Base-by-base conservation (phyloP, 2,888 invertebrate species). In the Arctia plantaginis region DNA sequence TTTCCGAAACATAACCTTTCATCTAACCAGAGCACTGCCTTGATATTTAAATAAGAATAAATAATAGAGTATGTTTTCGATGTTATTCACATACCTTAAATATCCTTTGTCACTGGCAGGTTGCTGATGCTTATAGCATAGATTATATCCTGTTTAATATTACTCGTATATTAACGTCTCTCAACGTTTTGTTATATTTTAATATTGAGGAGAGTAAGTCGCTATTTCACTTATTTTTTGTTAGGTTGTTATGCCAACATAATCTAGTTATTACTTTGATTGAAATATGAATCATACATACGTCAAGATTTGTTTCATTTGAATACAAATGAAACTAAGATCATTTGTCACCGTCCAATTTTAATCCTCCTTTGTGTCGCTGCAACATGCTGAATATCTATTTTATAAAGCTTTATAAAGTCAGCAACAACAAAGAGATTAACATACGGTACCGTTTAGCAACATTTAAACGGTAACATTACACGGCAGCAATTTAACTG, bases 381-480 rank as follows among this genome's bases (percentile, higher is more conserved):
- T 67, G 66, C 66, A 67, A 44, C 30, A 67, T 41, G 66, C 66
- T 13, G 66, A 3, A 44, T 67, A 47, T 51, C 30, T 47, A 27
- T 18, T 66, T 51, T 66, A 18, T n/a, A 66, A 65, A 47, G 59
- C 72, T 64, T 62, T 74, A 44, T 35, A 47, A 75, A 70, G 27
- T 20, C 30, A 62, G 65, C 47, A 70, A 72, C n/a, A 30, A 69
- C 39, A 70, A 68, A 72, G 41, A 27, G 66, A 71, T 72, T 78
- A 47, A 47, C 55, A 55, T 39, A 13, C 39, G 12, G 41, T 44
- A 18, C 66, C 15, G 18, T 65, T 69, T 35, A 65, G 55, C 30
- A 66, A 62, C 51, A 65, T 80, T 77, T 41, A 69, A 44, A 73
- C 72, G 67, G 59, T 71, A 68, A 71, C 51, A 66, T 20, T 66